Evolutionary conservation across 2,888 invertebrate species (phyloP), one percentile per base, ranked within the genome.

Genomic region (Xanthia togata): DNA sequence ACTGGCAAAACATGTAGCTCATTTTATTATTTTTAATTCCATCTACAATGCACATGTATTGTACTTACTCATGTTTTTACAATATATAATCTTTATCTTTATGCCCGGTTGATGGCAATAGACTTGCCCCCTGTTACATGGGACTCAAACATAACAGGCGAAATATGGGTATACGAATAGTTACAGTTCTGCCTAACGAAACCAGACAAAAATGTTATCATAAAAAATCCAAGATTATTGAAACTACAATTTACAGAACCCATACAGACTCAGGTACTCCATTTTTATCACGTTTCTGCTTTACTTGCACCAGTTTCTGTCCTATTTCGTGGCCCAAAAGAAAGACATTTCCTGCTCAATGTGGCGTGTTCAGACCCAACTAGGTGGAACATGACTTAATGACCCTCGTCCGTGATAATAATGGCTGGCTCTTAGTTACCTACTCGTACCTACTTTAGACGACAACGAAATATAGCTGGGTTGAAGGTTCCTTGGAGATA

Each of bases 381-480:
- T 60, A 47, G 47, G 50, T 64, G 81, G 67, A 81, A 84, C 84
- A 81, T 71, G 55, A 69, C 47, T 84, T 84, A 80, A 82, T 80
- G 81, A 59, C 4, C 60, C 50, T 53, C 67, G 35, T 41, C 59
- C 55, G 50, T 47, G 68, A 64, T 50, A 41, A 41, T 70, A 84
- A 83, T 79, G 57, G 57, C 60, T 26, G 47, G 17, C 47, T 57
- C 8, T 62, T 81, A 67, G n/a, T 65, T 60, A 67, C 31, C 31
- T 53, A 65, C 65, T 60, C 5, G n/a, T 59, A 31, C n/a, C n/a
- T n/a, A n/a, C 14, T 20, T 20, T 41, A 31, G 14, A 31, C 20
- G 41, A 63, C 4, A 9, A 14, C 26, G 6, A 50, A 64, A 44
- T 57, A 47, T 74, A 35, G 9, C 14, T 50, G 17, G 20, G 11